phyloP scores from a whole-genome alignment of 2,113 vertebrate genomes.

The Haliaeetus leucogaster region DNA sequence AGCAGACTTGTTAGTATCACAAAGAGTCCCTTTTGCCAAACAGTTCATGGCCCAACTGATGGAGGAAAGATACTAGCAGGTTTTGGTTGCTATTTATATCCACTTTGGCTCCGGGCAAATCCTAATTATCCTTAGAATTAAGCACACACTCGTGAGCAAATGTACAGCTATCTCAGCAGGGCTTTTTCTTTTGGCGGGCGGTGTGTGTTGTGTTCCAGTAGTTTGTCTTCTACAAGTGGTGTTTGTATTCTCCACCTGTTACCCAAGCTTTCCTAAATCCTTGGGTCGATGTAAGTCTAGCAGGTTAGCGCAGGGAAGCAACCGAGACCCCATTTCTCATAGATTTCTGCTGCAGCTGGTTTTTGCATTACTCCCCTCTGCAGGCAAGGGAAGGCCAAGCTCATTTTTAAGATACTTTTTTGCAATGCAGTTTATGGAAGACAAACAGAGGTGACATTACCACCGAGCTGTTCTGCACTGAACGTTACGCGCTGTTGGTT shows the following conservation, averaged over 20 bases:
- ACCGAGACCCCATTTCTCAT: neutral
- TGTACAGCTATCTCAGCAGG: neutral
- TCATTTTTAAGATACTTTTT: neutral
- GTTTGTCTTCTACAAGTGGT: neutral
- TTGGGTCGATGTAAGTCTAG: neutral
- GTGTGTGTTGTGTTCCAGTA: neutral
- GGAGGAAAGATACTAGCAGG: neutral
- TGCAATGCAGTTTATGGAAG: neutral
- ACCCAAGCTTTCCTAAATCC: neutral
- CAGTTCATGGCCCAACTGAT: neutral
- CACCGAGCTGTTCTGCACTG: neutral
- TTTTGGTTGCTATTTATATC: slow-evolving; percentile 28
- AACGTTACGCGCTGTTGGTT: neutral
- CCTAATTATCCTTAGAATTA: slow-evolving; percentile 24
- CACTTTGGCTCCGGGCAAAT: neutral
- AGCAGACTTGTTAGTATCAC: slow-evolving; percentile 22
- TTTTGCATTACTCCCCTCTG: neutral
- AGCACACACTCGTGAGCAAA: neutral
- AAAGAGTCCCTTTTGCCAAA: neutral
- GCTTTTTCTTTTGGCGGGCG: neutral
- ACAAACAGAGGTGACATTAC: neutral
- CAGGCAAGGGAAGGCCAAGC: neutral
- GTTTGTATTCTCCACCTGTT: neutral
- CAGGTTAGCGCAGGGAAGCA: neutral
- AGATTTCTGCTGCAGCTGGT: neutral